phyloP scores from a whole-genome alignment of 2,888 invertebrate genomes.

The Cistogaster globosa region DNA sequence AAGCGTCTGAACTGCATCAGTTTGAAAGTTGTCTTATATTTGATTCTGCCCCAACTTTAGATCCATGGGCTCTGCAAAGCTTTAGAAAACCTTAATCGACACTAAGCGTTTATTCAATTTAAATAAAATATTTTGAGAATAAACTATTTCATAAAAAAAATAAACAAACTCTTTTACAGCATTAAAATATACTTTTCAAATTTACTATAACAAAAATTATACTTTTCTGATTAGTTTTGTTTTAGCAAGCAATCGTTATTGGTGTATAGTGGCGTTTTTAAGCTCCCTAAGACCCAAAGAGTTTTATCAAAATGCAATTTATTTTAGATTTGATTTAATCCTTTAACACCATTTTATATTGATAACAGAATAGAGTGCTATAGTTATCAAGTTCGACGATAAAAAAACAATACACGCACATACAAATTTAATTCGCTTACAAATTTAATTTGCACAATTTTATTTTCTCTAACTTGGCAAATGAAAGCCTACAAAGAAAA shows the following conservation, averaged over 20 bases:
- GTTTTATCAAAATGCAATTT: constrained; percentile 60
- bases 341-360: constrained; percentile 31
- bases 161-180: not conserved
- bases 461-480: not conserved
- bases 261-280: constrained; percentile 12
- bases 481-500: constrained; percentile 17
- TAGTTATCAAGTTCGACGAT: not conserved
- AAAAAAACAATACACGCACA: not conserved
- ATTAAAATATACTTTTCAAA: not conserved
- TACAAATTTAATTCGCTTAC: not conserved
- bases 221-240: not conserved
- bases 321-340: constrained; percentile 65
- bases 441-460: not conserved
- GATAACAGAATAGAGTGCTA: not conserved
- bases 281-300: constrained; percentile 43
- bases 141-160: not conserved
- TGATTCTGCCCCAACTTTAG: too few species aligned
- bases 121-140: too few species aligned
- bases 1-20: too few species aligned
- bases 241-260: constrained; percentile 11
- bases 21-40: too few species aligned
- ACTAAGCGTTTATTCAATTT: too few species aligned
- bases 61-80: too few species aligned
- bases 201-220: too few species aligned
- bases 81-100: too few species aligned